Base-by-base conservation (phyloP, 2,888 invertebrate species). In the Cancer borealis region DNA sequence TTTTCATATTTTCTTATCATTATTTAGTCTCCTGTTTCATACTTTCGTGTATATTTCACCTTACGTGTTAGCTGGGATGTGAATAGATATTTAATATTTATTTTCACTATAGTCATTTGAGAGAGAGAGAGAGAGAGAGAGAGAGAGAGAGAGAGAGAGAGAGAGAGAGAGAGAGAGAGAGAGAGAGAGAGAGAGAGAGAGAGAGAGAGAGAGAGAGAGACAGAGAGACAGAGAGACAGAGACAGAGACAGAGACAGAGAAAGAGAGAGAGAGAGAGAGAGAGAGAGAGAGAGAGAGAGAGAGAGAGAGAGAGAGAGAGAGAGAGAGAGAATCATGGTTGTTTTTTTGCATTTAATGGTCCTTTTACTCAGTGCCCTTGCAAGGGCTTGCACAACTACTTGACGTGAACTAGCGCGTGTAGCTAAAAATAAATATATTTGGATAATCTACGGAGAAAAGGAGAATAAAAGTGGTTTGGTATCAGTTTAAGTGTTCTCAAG, bases 91-190 rank as follows among this genome's bases (percentile, higher is more conserved):
- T 12, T 54, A 14, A 8, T 30, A 12, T 79, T 10, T 21, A 79
- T 2, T 79, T 66, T 66, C 5, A 5, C 39, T 39, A 0, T 39
- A n/a, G n/a, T 39, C 39, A 39, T 39, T 39, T 1, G 39, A 39
- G 39, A 39, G 21, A 54, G 54, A 79, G 26, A 79, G 26, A 79
- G 26, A 79, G 26, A 79, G 26, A 79, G 17, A 66, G 17, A 66
- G 17, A 66, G 26, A 79, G 26, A 79, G 26, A 79, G 26, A 79
- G 26, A 79, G 26, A 79, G 79, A 79, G 79, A 79, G 79, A 79
- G 79, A 79, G 79, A 79, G 79, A 79, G 79, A 79, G 79, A 79
- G 79, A 79, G 79, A 79, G 79, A 79, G 79, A 79, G 79, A 79
- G 79, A 79, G 79, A 79, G 79, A 79, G 79, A 79, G 79, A 79